Conservation (phyloP, 92 coral and sea anemone species). For the Parazoanthus atlanticus region DNA sequence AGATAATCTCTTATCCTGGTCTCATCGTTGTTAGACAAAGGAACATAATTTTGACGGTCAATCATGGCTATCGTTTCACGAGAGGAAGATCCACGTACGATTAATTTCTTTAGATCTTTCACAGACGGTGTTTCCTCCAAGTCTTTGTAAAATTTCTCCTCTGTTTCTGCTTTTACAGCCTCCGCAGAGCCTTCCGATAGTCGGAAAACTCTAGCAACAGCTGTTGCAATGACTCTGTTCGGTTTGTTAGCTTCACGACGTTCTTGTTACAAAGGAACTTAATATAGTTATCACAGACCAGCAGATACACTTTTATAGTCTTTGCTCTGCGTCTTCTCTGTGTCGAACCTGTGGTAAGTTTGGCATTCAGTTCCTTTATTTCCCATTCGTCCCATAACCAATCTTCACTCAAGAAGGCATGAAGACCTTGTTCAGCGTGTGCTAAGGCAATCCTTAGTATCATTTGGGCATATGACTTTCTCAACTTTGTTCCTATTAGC, state of each 20-base stretch:
- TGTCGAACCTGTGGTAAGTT: not conserved
- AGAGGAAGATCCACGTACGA: not conserved
- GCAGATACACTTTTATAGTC: not conserved
- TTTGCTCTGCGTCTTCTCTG: not conserved
- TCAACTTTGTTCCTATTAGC: not conserved
- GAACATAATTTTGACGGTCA: not conserved
- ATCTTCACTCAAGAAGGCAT: not conserved
- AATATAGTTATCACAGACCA: not conserved
- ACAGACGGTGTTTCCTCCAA: not conserved
- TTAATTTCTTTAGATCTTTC: not conserved
- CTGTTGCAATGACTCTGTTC: not conserved
- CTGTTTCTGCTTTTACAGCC: not conserved
- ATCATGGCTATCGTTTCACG: not conserved
- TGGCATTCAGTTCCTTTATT: not conserved
- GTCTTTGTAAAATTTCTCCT: not conserved
- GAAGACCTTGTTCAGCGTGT: not conserved
- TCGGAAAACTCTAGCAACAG: not conserved
- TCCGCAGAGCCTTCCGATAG: not conserved
- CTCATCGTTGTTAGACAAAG: not conserved
- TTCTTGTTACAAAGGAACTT: not conserved
- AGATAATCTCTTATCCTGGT: not conserved
- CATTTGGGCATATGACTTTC: not conserved
- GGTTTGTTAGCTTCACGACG: not conserved
- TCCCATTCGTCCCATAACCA: not conserved
- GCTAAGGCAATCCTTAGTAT: slow-evolving; percentile 1